Evolutionary conservation across 2,888 invertebrate genomes (phyloP), one percentile per base, ranked within the genome.

Genomic region (Cremastobaeus sp.): DNA sequence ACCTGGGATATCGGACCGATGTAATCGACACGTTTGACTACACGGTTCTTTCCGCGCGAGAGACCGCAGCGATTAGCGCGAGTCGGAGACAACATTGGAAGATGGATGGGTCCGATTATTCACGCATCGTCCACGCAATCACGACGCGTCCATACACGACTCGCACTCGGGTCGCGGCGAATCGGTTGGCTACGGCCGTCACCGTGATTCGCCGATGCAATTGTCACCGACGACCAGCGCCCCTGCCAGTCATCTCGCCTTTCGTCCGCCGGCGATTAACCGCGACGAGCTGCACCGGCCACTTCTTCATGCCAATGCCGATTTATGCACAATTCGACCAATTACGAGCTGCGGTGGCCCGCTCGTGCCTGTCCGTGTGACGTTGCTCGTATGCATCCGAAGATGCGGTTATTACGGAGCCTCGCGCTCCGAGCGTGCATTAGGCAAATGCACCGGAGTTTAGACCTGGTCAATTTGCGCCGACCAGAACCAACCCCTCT

Each of bases 91-190:
- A 79, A 74, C 50, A 77, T 55, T 50, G 52, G 70, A 77, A 79
- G 83, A 85, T 83, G 77, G 82, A 82, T 82, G 83, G 79, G 78
- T 71, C 39, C 73, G 75, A 82, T 82, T 82, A 43, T 79, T 79
- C 79, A 81, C 77, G 78, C 69, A 48, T 34, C 45, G 37, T 59
- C 64, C 50, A 20, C 59, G 55, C 45, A 18, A 48, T 54, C 37
- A 39, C 39, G 41, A 57, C 57, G 12, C 52, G 34, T n/a, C n/a
- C 30, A 43, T 43, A 54, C 39, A 34, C 41, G 55, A 55, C 18
- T 47, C 41, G 48, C 20, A 57, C 65, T 30, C 59, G 47, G 25
- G 59, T 76, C 47, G 50, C 37, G 72, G 68, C 77, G 75, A 79
- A 81, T 79, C 81, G 72, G 74, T 77, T 68, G 68, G 79, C 73